These are phyloP conservation scores for Luffia ferchaultella DNA, from an alignment of 2,888 invertebrate genomes.

Conservation along the genomic window DNA sequence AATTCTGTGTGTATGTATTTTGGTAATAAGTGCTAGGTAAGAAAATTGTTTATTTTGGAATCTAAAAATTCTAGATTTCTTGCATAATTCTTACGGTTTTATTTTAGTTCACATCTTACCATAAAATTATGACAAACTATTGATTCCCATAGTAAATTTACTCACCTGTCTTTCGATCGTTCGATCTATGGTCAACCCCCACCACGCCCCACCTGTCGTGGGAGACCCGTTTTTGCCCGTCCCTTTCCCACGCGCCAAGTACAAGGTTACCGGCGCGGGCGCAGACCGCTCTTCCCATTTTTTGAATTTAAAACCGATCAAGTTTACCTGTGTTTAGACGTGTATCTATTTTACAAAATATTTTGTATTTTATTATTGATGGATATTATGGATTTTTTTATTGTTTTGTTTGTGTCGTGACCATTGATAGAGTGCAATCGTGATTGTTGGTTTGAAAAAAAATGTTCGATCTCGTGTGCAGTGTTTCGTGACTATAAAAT, in stretches of 20 bases:
- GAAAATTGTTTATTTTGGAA: background rate
- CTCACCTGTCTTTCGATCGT: background rate
- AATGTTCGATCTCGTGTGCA: background rate
- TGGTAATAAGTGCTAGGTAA: no score
- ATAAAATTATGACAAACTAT: no score
- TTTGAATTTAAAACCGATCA: slow-evolving; percentile 30
- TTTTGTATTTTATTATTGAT: no score
- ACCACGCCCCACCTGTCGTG: slow-evolving; percentile 20
- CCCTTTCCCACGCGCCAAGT: slow-evolving; percentile 26
- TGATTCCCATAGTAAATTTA: background rate
- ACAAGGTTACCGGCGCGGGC: slow-evolving; percentile 17
- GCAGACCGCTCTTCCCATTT: slow-evolving; percentile 27
- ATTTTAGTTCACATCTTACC: no score
- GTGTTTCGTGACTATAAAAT: background rate
- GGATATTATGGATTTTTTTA: no score
- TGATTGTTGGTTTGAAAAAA: no score
- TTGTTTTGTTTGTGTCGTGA: no score
- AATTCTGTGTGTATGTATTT: background rate
- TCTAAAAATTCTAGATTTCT: no score
- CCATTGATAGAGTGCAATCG: no score
- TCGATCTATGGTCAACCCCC: slow-evolving; percentile 12
- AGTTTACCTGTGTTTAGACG: background rate
- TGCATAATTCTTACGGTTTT: no score
- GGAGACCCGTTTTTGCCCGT: slow-evolving; percentile 20
- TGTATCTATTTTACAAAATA: no score